Base-by-base conservation (phyloP, 2,113 vertebrate genomes). In the Toxostoma redivivum region DNA sequence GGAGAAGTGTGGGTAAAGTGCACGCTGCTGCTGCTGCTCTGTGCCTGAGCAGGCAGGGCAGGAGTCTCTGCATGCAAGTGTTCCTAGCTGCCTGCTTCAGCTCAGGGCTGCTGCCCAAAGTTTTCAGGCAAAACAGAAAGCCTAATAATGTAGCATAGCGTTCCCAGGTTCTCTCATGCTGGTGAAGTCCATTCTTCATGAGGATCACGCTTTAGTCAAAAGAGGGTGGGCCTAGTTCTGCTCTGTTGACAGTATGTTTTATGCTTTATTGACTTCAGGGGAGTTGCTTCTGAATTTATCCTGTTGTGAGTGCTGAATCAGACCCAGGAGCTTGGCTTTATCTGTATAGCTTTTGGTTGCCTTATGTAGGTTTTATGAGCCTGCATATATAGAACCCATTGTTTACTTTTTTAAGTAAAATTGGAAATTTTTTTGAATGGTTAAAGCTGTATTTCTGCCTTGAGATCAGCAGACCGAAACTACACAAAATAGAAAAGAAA, bases 21-120 rank as follows among this genome's bases (percentile, higher is more conserved):
- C 5, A 4, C 0, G 0, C 53, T 42, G 47, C 45, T 5, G 0
- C 53, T 42, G 47, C 45, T 5, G 30, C 58, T 50, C 33, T 20
- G 51, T 73, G 33, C 23, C 67, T 2, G 1, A 42, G 40, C 60
- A 22, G 54, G 56, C 25, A 14, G 22, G 30, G 33, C 40, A 27
- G 5, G 58, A 47, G 21, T 44, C 21, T 44, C 7, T 1, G 33
- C 21, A 12, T 33, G 35, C 38, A 23, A 7, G 11, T 31, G 33
- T 60, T 31, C 2, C 2, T 20, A 38, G 50, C 51, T 54, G 48
- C 15, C 12, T 73, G 19, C 35, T 66, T 18, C 27, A 62, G 50
- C 54, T 22, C 23, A 17, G 17, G 20, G 21, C 2, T 40, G 30
- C 24, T 58, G 13, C 18, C 47, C 42, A 0, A 74, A n/a, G 38